These are phyloP conservation scores for Calosoma granatense DNA, from an alignment of 1,140 invertebrate species.

Conservation along the genomic window DNA sequence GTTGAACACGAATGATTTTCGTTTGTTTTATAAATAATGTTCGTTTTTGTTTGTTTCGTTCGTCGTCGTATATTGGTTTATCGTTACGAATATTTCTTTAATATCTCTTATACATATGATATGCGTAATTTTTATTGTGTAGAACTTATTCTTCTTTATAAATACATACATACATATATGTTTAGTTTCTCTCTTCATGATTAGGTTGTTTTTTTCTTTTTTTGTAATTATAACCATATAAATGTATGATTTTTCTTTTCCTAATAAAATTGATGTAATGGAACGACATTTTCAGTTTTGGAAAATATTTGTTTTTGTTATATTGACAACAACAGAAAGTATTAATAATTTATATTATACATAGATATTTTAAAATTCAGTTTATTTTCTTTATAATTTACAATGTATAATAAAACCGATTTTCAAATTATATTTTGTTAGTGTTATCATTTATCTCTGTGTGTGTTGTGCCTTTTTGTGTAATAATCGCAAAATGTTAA, in stretches of 20 bases:
- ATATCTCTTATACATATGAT: constrained; percentile 3
- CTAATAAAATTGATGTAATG: constrained; percentile 8
- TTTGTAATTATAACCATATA: constrained; percentile 3
- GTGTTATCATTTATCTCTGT: too few species aligned
- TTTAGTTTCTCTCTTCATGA: too few species aligned
- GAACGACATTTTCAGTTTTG: not conserved
- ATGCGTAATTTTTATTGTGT: not conserved
- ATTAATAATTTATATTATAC: too few species aligned
- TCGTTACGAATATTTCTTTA: not conserved
- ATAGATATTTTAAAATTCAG: too few species aligned
- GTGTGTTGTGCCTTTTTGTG: too few species aligned
- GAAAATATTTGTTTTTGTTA: too few species aligned
- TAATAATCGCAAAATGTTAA: too few species aligned
- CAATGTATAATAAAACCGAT: too few species aligned
- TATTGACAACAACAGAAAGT: too few species aligned
- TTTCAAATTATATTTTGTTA: too few species aligned
- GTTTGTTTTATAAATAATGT: not conserved
- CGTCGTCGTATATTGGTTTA: not conserved
- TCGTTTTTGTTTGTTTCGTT: not conserved
- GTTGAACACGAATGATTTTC: too few species aligned
- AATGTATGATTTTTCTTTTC: constrained; percentile 5
- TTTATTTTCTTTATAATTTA: too few species aligned
- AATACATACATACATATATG: not conserved
- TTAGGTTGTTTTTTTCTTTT: not conserved
- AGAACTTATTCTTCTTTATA: not conserved